These are phyloP conservation scores for Percopsis omiscomaycus DNA, from an alignment of 2,797 vertebrate species.

Conservation along the genomic window DNA sequence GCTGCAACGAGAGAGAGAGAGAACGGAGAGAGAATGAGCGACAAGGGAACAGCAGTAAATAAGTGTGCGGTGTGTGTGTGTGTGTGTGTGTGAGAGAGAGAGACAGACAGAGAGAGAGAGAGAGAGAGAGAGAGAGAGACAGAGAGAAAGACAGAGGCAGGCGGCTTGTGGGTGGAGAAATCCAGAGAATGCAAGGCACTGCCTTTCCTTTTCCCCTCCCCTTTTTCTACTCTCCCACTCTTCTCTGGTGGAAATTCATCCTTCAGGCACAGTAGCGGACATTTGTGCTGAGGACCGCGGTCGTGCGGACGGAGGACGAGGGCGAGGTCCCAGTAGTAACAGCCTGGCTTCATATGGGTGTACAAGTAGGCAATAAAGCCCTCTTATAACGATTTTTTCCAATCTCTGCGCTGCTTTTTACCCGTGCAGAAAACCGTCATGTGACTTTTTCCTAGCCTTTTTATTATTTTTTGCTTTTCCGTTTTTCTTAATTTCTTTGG, in stretches of 20 bases:
- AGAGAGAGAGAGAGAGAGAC: background rate
- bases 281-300: constrained; percentile 47
- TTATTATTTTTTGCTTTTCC: background rate
- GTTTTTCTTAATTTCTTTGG: constrained; percentile 2
- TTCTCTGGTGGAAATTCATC: constrained; percentile 59
- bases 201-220: constrained; percentile 7
- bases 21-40: too few species aligned
- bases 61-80: too few species aligned
- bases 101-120: background rate
- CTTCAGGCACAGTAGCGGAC: constrained; percentile 62
- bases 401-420: background rate
- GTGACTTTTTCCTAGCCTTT: constrained; percentile 35
- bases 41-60: too few species aligned
- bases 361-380: background rate
- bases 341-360: constrained; percentile 7
- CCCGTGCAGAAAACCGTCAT: constrained; percentile 16
- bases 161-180: constrained; percentile 60
- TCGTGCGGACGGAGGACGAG: constrained; percentile 25
- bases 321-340: constrained; percentile 13
- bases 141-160: constrained; percentile 7
- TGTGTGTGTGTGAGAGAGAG: background rate
- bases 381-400: background rate
- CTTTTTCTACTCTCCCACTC: constrained; percentile 24
- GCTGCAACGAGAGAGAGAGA: too few species aligned
- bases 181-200: constrained; percentile 51